phyloP scores from a whole-genome alignment of 1,140 invertebrate species.

The Drosophila albomicans region DNA sequence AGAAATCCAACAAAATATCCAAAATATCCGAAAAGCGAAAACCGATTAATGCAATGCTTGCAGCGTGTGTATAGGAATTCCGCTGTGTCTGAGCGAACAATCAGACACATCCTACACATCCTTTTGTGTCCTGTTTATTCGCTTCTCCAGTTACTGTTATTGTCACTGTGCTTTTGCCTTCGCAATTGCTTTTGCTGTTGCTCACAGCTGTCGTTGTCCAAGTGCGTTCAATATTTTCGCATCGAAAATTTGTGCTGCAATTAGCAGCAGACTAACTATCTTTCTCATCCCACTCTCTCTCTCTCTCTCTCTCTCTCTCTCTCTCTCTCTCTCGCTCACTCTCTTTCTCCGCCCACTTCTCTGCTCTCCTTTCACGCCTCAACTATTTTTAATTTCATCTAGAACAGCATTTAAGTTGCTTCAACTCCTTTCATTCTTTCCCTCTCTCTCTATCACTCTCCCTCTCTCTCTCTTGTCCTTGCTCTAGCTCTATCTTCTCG shows the following conservation, averaged over 20 bases:
- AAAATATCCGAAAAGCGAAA: slow-evolving; percentile 34
- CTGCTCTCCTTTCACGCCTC: neutral
- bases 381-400: neutral
- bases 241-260: slow-evolving; percentile 26
- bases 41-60: slow-evolving; percentile 68
- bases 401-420: neutral
- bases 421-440: neutral
- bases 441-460: neutral
- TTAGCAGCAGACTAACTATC: slow-evolving; percentile 20
- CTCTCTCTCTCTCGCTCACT: too few species aligned
- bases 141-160: neutral
- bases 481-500: too few species aligned
- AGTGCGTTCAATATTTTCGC: slow-evolving; percentile 9
- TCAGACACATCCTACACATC: slow-evolving; percentile 4
- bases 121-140: slow-evolving; percentile 4
- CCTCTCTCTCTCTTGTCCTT: neutral
- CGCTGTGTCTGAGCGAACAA: slow-evolving; percentile 56
- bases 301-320: too few species aligned
- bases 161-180: neutral
- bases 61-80: slow-evolving; percentile 67
- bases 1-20: neutral
- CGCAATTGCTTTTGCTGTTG: too few species aligned
- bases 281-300: neutral
- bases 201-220: too few species aligned
- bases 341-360: neutral